Evolutionary conservation across 30 jellyfish, hydroid and myxozoan genomes (phyloP).

Genomic region (Mastigias papua): DNA sequence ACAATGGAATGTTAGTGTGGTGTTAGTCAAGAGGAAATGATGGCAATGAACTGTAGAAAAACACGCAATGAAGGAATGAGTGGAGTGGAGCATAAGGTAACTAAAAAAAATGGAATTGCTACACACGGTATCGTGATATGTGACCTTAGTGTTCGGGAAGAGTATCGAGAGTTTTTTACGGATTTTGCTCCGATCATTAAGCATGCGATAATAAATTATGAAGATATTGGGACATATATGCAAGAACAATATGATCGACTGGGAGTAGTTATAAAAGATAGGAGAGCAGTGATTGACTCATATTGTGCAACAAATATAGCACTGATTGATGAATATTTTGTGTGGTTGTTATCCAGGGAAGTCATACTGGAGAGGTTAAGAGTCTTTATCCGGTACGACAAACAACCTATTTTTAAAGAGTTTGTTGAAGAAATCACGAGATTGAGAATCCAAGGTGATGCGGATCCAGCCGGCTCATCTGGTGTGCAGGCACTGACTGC

Average conservation of each 20-base stretch:
- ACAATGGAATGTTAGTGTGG: no score
- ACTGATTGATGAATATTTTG: background rate
- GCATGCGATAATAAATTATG: background rate
- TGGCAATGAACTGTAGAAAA: no score
- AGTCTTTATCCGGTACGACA: background rate
- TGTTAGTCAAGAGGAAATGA: no score
- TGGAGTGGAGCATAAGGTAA: no score
- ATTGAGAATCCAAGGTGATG: slow-evolving; percentile 12
- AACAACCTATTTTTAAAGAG: background rate
- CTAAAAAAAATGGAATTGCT: no score
- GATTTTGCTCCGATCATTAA: slow-evolving; percentile 37
- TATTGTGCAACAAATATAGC: background rate
- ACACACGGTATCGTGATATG: background rate
- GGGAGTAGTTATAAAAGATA: background rate
- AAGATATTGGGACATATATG: slow-evolving; percentile 29
- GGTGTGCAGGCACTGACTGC: slow-evolving; percentile 12
- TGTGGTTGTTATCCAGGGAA: background rate
- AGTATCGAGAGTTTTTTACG: background rate
- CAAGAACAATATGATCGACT: background rate
- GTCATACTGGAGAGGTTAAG: background rate
- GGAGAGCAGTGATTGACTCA: slow-evolving; percentile 27
- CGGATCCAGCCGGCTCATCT: background rate
- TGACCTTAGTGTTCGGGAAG: background rate
- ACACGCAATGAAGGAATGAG: no score
- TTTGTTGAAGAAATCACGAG: background rate